Conservation (phyloP, 2,113 vertebrate species). For the Percopsis transmontana region DNA sequence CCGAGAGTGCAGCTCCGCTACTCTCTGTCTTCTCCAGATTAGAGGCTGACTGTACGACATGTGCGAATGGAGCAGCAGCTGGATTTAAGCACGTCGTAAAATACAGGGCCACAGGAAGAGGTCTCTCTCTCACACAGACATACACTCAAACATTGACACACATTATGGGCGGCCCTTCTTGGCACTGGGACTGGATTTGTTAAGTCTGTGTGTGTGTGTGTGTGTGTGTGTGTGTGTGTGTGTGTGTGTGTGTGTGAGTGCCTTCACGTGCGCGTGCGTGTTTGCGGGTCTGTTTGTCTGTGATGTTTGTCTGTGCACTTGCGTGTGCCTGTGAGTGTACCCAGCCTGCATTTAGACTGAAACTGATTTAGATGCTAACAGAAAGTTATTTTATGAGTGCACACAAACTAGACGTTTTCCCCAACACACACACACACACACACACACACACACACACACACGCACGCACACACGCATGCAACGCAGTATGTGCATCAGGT, state of each 20-base stretch:
- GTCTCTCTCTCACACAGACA: slow-evolving; percentile 48
- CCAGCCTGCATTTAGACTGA: slow-evolving; percentile 24
- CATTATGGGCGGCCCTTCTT: slow-evolving; percentile 32
- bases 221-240: slow-evolving; percentile 11
- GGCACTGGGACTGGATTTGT: not conserved
- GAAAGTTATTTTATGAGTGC: slow-evolving; percentile 12
- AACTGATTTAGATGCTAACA: slow-evolving; percentile 14
- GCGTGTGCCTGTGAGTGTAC: not conserved
- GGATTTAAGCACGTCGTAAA: slow-evolving; percentile 59
- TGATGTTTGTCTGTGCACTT: not conserved
- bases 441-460: not conserved
- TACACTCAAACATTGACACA: slow-evolving; percentile 56
- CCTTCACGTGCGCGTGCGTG: not conserved
- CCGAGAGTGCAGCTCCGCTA: not conserved
- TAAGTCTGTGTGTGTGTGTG: slow-evolving; percentile 1
- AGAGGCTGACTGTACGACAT: slow-evolving; percentile 28
- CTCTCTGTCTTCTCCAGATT: not conserved
- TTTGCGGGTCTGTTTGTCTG: slow-evolving; percentile 13
- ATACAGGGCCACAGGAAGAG: slow-evolving; percentile 57
- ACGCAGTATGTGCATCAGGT: not conserved
- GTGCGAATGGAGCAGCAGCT: slow-evolving; percentile 47
- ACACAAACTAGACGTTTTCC: not conserved
- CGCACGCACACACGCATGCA: not conserved
- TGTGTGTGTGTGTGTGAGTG: slow-evolving; percentile 8
- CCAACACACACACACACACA: not conserved